Evolutionary conservation across 2,113 vertebrate species (phyloP), one percentile per base, ranked within the genome.

Genomic region (Prietella phreatophila): DNA sequence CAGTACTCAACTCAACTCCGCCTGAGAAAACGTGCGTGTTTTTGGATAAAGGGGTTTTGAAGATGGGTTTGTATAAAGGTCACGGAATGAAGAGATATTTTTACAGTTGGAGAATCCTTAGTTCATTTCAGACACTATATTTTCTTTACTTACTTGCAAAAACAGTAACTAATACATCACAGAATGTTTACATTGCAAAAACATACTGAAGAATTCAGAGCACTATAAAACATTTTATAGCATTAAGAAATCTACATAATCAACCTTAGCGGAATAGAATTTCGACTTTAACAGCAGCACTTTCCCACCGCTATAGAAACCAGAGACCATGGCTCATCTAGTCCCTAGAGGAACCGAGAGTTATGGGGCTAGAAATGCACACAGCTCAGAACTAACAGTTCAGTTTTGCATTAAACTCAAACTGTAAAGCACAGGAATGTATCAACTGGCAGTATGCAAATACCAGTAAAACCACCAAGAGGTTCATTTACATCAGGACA

Each of bases 381-480:
- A 17, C 30, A 3, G 36, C 25, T 36, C 78, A n/a, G 61, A 39
- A 14, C 39, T 73, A 75, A 27, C 20, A 42, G 65, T 80, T n/a
- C 33, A 76, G 73, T 27, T 86, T 87, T 87, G 69, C 88, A 87
- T 84, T 73, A 55, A 53, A 76, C 25, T 58, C 36, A 75, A 85
- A 56, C 81, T 47, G n/a, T 20, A 81, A 85, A 30, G 63, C 65
- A 30, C 36, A 67, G 81, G 61, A 84, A 56, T 50, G 71, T 22
- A 63, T 81, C 65, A 25, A 67, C 65, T 85, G 82, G 63, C 13
- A 2, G 53, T 63, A 89, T 89, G 88, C 82, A 89, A 87, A 87
- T 82, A 87, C 61, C 36, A 82, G 9, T 33, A 84, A 67, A 87
- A 42, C 75, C 33, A 25, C 81, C 36, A 86, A 50, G 60, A 73